These are phyloP conservation scores for Limnephilus auricula DNA, from an alignment of 2,888 invertebrate genomes.

Conservation along the genomic window DNA sequence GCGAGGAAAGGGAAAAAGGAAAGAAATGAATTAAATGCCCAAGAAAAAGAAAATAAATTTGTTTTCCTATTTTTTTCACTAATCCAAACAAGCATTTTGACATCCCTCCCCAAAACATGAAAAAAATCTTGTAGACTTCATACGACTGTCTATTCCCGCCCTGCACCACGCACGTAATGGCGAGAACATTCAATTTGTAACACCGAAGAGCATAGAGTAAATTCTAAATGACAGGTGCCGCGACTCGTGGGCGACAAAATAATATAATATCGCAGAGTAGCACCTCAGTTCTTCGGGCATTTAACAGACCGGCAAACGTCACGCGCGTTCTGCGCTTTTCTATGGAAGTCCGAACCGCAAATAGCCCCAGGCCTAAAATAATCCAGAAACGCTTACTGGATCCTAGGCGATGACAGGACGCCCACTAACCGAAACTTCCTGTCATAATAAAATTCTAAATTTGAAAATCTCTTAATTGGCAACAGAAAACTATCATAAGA, in stretches of 20 bases:
- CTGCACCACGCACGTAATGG: constrained; percentile 7
- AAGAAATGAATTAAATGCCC: too few relatives aligned
- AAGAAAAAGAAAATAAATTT: too few relatives aligned
- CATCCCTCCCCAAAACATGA: not conserved
- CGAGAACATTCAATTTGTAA: constrained; percentile 15
- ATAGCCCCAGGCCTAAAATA: constrained; percentile 19
- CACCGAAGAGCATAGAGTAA: constrained; percentile 34
- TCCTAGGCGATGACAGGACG: constrained; percentile 26
- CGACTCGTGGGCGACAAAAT: constrained; percentile 34
- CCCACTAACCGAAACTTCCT: not conserved
- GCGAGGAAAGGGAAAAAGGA: too few relatives aligned
- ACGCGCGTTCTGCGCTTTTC: constrained; percentile 24
- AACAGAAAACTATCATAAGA: not conserved
- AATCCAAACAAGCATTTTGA: not conserved
- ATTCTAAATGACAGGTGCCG: constrained; percentile 44
- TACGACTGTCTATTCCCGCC: not conserved
- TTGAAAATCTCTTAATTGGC: not conserved
- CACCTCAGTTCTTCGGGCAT: constrained; percentile 17
- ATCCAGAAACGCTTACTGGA: constrained; percentile 28
- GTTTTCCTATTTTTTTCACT: not conserved
- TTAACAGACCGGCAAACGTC: constrained; percentile 27
- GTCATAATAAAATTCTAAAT: constrained; percentile 3
- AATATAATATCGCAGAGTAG: not conserved
- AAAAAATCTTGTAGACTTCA: not conserved
- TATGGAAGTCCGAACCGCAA: constrained; percentile 16